phyloP scores from a whole-genome alignment of 2,113 vertebrate genomes.

The Podocnemis expansa region DNA sequence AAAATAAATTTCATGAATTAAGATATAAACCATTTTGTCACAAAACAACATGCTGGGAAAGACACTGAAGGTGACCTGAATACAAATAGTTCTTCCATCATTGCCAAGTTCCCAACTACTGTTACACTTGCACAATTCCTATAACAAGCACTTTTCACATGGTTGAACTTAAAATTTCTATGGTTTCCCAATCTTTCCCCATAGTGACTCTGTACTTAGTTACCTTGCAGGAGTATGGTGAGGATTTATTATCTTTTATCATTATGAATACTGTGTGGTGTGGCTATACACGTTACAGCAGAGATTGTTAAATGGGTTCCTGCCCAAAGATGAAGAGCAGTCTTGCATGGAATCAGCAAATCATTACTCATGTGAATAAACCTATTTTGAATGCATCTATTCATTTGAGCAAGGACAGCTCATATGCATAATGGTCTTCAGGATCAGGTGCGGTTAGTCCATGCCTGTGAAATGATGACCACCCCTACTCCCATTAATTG shows the following conservation, averaged over 20 bases:
- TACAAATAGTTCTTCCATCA: constrained; percentile 44
- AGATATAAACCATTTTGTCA: constrained; percentile 73
- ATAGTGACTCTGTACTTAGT: neutral
- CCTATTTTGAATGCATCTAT: neutral
- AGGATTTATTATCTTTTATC: neutral
- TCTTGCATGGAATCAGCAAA: neutral
- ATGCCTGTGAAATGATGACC: fast-evolving
- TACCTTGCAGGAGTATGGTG: neutral
- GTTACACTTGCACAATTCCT: neutral
- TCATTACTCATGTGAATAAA: neutral
- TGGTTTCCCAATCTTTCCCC: neutral
- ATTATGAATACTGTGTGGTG: fast-evolving
- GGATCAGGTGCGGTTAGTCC: neutral
- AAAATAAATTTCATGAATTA: constrained; percentile 68
- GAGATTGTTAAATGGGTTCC: neutral
- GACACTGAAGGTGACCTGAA: constrained; percentile 50
- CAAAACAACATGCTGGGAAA: constrained; percentile 34
- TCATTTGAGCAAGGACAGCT: neutral
- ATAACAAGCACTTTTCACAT: neutral
- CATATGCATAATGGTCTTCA: neutral
- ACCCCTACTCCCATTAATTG: neutral
- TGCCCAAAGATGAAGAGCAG: fast-evolving
- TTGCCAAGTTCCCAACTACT: constrained; percentile 50
- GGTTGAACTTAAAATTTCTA: neutral
- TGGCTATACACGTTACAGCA: neutral